These are phyloP conservation scores for Megaceryle alcyon DNA, from an alignment of 2,797 vertebrate genomes.

Conservation along the genomic window DNA sequence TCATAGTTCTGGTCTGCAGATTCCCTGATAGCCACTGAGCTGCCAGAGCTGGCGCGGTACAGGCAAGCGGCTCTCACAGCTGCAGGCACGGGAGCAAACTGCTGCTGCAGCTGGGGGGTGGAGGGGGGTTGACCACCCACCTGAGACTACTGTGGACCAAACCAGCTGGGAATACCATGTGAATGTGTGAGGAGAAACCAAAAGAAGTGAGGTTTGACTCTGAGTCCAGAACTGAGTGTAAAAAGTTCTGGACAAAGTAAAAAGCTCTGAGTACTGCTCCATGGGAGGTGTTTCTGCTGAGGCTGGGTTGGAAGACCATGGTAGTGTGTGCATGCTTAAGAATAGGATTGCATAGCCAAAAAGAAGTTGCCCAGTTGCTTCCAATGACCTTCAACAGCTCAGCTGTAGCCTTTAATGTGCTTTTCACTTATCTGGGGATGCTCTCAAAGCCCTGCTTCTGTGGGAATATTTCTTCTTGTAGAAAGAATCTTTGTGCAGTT, in stretches of 20 bases:
- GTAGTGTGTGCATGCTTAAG: background rate
- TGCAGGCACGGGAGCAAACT: background rate
- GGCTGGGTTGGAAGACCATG: background rate
- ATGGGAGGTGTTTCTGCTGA: background rate
- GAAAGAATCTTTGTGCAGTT: background rate
- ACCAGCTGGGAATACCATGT: fast-evolving
- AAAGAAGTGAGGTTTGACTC: background rate
- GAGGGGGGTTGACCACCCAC: background rate
- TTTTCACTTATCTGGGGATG: background rate
- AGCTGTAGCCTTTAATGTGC: fast-evolving
- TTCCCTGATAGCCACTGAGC: background rate
- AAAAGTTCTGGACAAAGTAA: background rate
- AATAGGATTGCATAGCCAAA: background rate
- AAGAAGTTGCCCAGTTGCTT: background rate
- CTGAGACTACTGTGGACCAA: fast-evolving
- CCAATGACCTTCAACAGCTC: background rate
- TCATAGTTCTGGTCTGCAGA: background rate
- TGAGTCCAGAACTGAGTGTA: background rate
- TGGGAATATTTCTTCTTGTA: background rate
- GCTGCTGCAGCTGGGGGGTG: background rate
- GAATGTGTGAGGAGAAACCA: background rate
- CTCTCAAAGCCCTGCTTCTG: background rate
- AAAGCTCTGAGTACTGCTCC: background rate
- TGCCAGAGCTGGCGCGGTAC: background rate
- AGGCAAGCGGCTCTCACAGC: fast-evolving